A percentile compares a stretch with the other conserved stretches of the same genome.
These are phyloP conservation scores for Phocides pigmalion DNA, from an alignment of 1,140 invertebrate genomes.

Conservation along the genomic window DNA sequence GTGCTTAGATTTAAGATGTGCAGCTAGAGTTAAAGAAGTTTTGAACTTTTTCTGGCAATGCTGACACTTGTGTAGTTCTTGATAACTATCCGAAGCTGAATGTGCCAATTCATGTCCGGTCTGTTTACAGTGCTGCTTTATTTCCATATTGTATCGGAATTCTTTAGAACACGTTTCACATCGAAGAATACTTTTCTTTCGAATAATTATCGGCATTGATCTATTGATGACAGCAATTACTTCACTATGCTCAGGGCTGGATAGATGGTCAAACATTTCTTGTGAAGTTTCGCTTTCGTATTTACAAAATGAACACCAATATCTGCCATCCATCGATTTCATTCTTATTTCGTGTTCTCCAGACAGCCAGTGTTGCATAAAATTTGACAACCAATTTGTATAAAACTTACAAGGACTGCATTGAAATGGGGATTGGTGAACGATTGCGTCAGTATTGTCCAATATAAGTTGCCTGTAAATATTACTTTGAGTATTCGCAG, in stretches of 20 bases:
- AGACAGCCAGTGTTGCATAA: conserved; percentile 90
- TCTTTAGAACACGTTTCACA: conserved; percentile 86
- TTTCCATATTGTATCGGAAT: conserved; percentile 89
- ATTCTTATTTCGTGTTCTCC: conserved; percentile 84
- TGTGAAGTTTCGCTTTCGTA: conserved; percentile 87
- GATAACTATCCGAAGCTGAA: conserved; percentile 87
- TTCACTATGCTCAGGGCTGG: conserved; percentile 87
- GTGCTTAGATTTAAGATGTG: conserved; percentile 85
- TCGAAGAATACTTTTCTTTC: conserved; percentile 85
- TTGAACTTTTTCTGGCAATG: conserved; percentile 85
- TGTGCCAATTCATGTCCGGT: conserved; percentile 80
- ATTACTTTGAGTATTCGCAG: conserved; percentile 82
- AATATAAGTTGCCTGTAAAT: conserved; percentile 86
- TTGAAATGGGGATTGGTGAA: conserved; percentile 92
- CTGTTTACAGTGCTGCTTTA: conserved; percentile 86
- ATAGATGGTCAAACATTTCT: conserved; percentile 88
- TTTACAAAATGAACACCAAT: conserved; percentile 91
- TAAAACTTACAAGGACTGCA: conserved; percentile 93
- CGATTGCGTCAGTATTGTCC: conserved; percentile 90
- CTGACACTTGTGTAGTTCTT: conserved; percentile 85
- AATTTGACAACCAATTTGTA: conserved; percentile 89
- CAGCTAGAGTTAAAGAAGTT: conserved; percentile 86
- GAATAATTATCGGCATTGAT: conserved; percentile 91
- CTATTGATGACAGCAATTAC: conserved; percentile 89
- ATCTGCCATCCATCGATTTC: conserved; percentile 84